phyloP scores from a whole-genome alignment of 2,797 vertebrate species.

The Danio aesculapii region DNA sequence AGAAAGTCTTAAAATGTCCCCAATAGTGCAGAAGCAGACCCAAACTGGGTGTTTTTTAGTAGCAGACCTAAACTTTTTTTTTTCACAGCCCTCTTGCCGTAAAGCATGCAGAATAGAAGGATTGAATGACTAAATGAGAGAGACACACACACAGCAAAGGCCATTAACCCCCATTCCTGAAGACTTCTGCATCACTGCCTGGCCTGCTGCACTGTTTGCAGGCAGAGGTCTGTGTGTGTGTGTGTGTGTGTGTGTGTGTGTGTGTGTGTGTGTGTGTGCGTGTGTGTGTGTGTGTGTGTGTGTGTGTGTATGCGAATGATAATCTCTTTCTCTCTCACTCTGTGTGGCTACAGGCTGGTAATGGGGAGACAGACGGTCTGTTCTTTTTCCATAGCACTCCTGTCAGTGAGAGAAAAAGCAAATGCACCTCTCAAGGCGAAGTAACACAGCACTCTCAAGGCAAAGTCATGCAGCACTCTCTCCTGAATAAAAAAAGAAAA shows the following conservation, averaged over 20 bases:
- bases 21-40: conserved; percentile 18
- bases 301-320: not conserved
- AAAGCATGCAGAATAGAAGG: conserved; percentile 17
- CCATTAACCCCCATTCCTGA: conserved; percentile 47
- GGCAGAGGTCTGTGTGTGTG: conserved; percentile 33
- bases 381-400: conserved; percentile 61
- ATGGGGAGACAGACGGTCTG: conserved; percentile 59
- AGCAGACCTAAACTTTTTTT: not conserved
- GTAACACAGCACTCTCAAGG: conserved; percentile 29
- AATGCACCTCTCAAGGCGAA: conserved; percentile 49
- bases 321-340: conserved; percentile 56
- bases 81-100: conserved; percentile 24
- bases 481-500: conserved; percentile 21
- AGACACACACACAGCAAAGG: conserved; percentile 21
- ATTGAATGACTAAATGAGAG: conserved; percentile 5
- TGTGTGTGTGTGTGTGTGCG: too few relatives aligned
- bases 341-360: conserved; percentile 49
- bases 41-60: not conserved
- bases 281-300: too few relatives aligned
- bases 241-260: too few relatives aligned
- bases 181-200: conserved; percentile 26
- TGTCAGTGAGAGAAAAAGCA: conserved; percentile 44
- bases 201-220: conserved; percentile 17
- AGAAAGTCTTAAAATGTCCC: not conserved
- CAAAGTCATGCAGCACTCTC: conserved; percentile 41